Evolutionary conservation across 2,797 vertebrate genomes (phyloP).

Genomic region (Girardinus metallicus): DNA sequence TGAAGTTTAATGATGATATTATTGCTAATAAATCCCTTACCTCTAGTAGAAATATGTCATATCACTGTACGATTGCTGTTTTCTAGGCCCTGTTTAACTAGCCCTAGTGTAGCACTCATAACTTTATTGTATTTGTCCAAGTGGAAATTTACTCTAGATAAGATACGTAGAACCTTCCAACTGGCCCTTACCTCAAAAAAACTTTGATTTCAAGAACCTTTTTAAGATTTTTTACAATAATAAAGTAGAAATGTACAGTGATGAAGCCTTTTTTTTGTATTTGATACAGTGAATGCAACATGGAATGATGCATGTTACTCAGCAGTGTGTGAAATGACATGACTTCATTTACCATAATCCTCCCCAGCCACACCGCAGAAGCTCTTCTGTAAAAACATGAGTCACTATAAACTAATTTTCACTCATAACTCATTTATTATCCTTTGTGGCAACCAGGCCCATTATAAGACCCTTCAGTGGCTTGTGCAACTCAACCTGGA

Average conservation of each 20-base stretch:
- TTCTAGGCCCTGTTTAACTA: neutral
- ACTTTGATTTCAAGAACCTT: neutral
- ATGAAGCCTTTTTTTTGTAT: neutral
- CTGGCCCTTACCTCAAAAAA: neutral
- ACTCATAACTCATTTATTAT: conserved; percentile 6
- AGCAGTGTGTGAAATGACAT: neutral
- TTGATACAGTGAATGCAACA: neutral
- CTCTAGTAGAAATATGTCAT: no score
- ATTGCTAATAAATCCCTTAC: no score
- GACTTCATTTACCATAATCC: neutral
- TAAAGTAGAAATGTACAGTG: no score
- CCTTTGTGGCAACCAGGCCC: neutral
- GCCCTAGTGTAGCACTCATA: neutral
- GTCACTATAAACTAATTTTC: neutral
- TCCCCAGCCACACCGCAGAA: neutral
- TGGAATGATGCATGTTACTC: neutral
- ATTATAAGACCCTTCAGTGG: conserved; percentile 2
- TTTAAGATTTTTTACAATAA: neutral
- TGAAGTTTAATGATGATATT: no score
- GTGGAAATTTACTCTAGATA: neutral
- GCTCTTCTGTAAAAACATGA: neutral
- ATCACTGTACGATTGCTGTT: no score
- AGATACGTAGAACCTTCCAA: neutral
- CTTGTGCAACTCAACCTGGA: neutral
- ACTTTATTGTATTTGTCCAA: neutral